A percentile compares a stretch with the other conserved stretches of the same genome.
phyloP scores from a whole-genome alignment of 2,888 invertebrate genomes.

The Drosophila helvetica region DNA sequence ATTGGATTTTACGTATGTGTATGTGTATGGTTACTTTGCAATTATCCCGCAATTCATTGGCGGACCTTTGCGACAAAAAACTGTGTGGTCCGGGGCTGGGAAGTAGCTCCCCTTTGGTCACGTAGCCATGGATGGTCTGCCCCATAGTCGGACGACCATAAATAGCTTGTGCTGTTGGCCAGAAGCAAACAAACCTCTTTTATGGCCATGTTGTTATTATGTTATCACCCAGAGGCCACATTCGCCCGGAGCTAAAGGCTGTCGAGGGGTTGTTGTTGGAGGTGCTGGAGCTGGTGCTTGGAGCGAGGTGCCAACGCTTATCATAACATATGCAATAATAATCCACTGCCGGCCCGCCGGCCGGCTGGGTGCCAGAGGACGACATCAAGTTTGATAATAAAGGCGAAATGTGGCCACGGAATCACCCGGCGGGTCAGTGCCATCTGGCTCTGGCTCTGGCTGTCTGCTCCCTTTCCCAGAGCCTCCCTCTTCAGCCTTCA shows the following conservation, averaged over 20 bases:
- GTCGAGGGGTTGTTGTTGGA: slow-evolving; percentile 4
- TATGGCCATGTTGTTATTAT: slow-evolving; percentile 60
- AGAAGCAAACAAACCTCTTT: slow-evolving; percentile 64
- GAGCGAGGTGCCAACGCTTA: slow-evolving; percentile 50
- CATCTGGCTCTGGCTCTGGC: slow-evolving; percentile 11
- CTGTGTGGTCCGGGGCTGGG: background rate
- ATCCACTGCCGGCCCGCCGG: slow-evolving; percentile 41
- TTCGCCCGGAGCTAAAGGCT: background rate
- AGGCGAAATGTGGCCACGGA: slow-evolving; percentile 50
- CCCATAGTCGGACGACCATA: slow-evolving; percentile 41
- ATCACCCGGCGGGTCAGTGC: slow-evolving; percentile 13
- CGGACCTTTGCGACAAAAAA: background rate
- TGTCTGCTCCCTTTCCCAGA: background rate
- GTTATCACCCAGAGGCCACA: slow-evolving; percentile 50
- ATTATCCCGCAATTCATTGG: too few species aligned
- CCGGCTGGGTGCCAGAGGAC: slow-evolving; percentile 8
- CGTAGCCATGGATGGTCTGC: background rate
- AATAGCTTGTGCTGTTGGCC: slow-evolving; percentile 46
- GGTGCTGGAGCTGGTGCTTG: slow-evolving; percentile 14
- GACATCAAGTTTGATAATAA: slow-evolving; percentile 62
- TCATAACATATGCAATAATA: slow-evolving; percentile 74
- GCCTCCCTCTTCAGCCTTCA: background rate
- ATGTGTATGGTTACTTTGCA: too few species aligned
- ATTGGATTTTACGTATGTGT: too few species aligned
- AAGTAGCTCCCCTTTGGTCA: background rate